phyloP scores from a whole-genome alignment of 1,140 invertebrate genomes.

The Nixonia krombeini region DNA sequence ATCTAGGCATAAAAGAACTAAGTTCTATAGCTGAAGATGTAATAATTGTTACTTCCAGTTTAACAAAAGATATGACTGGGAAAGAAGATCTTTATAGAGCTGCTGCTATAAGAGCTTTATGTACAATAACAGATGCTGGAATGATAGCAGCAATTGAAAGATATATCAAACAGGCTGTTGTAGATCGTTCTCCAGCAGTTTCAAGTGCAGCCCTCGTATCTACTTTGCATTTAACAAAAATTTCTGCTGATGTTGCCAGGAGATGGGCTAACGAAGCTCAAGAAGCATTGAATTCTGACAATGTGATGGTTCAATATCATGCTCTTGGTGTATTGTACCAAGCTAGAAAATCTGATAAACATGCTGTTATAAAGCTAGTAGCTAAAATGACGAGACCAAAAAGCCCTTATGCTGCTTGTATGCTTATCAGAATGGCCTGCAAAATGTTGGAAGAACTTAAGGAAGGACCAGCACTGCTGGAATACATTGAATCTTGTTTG shows the following conservation, averaged over 20 bases:
- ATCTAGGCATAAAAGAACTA: slow-evolving; percentile 98
- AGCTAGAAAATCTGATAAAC: slow-evolving; percentile 91
- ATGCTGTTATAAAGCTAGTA: slow-evolving; percentile 97
- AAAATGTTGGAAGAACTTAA: too few species aligned
- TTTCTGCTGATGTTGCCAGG: slow-evolving; percentile 92
- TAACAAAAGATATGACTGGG: slow-evolving; percentile 99
- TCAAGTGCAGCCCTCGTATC: too few species aligned
- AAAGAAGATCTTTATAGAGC: slow-evolving; percentile 90
- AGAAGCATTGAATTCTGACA: too few species aligned
- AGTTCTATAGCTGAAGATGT: slow-evolving; percentile 97
- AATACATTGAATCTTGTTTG: too few species aligned
- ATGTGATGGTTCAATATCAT: too few species aligned
- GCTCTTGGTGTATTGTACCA: slow-evolving; percentile 96
- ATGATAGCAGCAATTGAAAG: slow-evolving; percentile 98
- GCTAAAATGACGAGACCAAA: slow-evolving; percentile 90
- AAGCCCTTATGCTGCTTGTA: slow-evolving; percentile 94
- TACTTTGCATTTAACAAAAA: too few species aligned
- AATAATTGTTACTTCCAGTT: slow-evolving; percentile 97
- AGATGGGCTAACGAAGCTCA: slow-evolving; percentile 99
- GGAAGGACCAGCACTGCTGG: slow-evolving; percentile 79
- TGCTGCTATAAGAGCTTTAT: slow-evolving; percentile 95
- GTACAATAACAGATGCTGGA: slow-evolving; percentile 96
- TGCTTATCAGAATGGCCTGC: too few species aligned
- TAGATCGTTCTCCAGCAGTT: slow-evolving; percentile 95
- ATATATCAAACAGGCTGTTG: slow-evolving; percentile 99